phyloP scores from a whole-genome alignment of 2,113 vertebrate species.

The Phalacrocorax carbo region DNA sequence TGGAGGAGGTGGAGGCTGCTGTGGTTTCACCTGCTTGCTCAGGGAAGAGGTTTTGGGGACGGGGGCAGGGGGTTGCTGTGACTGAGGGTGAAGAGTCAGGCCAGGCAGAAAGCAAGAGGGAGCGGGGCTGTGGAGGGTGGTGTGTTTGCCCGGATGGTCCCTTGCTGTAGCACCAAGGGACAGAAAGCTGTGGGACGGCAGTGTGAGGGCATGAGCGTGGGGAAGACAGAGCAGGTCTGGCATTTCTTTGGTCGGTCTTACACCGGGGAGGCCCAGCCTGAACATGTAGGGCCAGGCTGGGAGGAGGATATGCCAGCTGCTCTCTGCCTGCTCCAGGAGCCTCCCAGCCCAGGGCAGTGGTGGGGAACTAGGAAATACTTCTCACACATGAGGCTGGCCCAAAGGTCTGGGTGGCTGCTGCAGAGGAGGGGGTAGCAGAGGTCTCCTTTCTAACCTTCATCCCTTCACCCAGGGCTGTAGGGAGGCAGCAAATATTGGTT shows the following conservation, averaged over 20 bases:
- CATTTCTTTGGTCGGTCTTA: neutral
- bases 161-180: neutral
- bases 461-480: neutral
- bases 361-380: neutral
- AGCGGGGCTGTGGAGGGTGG: neutral
- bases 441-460: neutral
- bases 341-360: neutral
- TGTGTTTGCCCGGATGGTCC: rapidly evolving
- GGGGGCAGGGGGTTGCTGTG: neutral
- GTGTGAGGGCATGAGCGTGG: rapidly evolving
- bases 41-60: neutral
- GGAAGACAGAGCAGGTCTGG: neutral
- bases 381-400: neutral
- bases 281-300: rapidly evolving
- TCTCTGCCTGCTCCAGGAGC: neutral
- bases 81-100: neutral
- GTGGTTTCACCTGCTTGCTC: neutral
- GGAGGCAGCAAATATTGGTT: neutral
- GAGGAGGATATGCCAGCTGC: neutral
- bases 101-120: neutral
- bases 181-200: neutral
- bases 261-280: neutral
- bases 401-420: neutral
- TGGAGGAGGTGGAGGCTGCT: neutral
- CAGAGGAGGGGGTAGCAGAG: neutral